These are phyloP conservation scores for Tauraco erythrolophus DNA, from an alignment of 2,113 vertebrate genomes.

Conservation along the genomic window DNA sequence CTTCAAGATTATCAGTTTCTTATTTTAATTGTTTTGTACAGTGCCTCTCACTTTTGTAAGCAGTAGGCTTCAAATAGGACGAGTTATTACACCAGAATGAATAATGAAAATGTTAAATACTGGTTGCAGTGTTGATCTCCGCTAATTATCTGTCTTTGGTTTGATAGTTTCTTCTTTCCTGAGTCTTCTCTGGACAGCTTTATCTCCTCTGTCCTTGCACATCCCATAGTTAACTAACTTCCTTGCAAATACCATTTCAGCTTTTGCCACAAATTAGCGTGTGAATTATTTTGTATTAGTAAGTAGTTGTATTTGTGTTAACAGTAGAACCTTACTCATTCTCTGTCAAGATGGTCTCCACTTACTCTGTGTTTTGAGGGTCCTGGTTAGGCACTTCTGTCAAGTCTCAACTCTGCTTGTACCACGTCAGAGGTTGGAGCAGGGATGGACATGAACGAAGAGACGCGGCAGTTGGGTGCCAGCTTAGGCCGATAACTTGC, in stretches of 20 bases:
- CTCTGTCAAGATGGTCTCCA: neutral
- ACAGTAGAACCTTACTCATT: rapidly evolving
- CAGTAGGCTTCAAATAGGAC: neutral
- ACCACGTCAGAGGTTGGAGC: rapidly evolving
- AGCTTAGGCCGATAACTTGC: neutral
- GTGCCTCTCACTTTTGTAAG: neutral
- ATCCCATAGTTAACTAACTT: no score
- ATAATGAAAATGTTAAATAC: neutral
- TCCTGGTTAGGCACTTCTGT: rapidly evolving
- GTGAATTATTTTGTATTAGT: neutral
- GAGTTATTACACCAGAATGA: no score
- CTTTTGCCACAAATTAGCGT: neutral
- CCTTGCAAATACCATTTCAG: no score
- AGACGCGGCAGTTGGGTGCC: no score
- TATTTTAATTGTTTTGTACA: neutral
- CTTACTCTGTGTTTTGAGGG: neutral
- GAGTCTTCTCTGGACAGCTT: neutral
- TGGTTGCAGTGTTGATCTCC: neutral
- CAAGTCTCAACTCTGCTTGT: neutral
- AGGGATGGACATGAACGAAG: rapidly evolving
- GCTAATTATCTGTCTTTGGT: neutral
- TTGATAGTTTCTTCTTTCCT: neutral
- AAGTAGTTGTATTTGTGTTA: neutral
- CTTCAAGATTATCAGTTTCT: neutral
- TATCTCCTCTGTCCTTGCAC: neutral